Base-by-base conservation (phyloP, 2,888 invertebrate genomes). In the Thymelicus sylvestris region DNA sequence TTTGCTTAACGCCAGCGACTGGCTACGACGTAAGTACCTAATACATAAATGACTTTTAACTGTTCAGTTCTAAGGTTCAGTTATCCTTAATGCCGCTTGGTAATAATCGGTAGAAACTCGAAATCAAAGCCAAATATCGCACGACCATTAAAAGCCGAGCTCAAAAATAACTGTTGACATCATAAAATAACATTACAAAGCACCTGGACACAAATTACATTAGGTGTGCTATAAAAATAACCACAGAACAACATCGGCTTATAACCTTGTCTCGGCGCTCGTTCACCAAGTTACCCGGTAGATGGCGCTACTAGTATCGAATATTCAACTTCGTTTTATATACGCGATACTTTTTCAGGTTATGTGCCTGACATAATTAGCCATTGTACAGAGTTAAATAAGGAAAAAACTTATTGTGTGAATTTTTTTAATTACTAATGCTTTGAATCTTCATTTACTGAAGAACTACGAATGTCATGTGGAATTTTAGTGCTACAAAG, bases 281-380 rank as follows among this genome's bases (percentile, higher is more conserved):
- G 77, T 80, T 79, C 78, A 72, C 88, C 91, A 91, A 92, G 89
- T 92, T 92, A 89, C 72, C 63, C 78, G 74, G 77, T 78, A 91
- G 92, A 91, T 92, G 92, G 91, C 89, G 86, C 71, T 79, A 82
- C 67, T 1, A 0, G 90, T 83, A 69, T 50, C 84, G 76, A 85
- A 86, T 81, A 77, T 72, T 13, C 47, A 59, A 64, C 55, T 12
- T 13, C 48, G 67, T 75, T 73, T 74, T 69, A 72, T 71, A 66
- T 71, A 44, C 66, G 71, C 74, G 10, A 59, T 76, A 72, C 72
- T 72, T 81, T 84, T 85, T 76, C 75, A 77, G 77, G 73, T 74
- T 78, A 74, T 72, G 72, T 71, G 66, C 70, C 60, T 60, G 61
- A 71, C 67, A 67, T 59, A 66, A 62, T 66, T 62, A 66, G 66